Base-by-base conservation (phyloP, 2,797 vertebrate genomes). In the Chloroceryle amazona region DNA sequence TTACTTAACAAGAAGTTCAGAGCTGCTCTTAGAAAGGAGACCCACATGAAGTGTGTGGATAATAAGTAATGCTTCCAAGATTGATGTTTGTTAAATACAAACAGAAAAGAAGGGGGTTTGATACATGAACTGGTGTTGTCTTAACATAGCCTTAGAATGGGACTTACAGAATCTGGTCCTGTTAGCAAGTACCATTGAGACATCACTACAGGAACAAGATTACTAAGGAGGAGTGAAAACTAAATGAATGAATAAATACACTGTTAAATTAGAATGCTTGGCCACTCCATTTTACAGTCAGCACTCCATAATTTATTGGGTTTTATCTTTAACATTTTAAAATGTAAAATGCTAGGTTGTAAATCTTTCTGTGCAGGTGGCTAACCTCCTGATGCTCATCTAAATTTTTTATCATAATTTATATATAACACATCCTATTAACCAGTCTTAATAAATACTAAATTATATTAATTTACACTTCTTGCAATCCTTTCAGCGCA, bases 291-390 rank as follows among this genome's bases (percentile, higher is more conserved):
- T 51, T 73, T 61, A 13, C 33, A 26, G 11, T 51, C 91, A 71
- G 12, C 13, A 95, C 25, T 46, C 41, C 26, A 37, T 5, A 62
- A 10, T 20, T 1, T 35, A 23, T 5, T 52, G 6, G 1, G 0
- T 10, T 94, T 86, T 67, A 16, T 57, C 31, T 71, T 20, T 65
- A 31, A 42, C 73, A 54, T 17, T 66, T 81, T 26, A 12, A 68
- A 54, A 29, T 18, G 3, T n/a, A 51, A 60, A 20, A 35, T 33
- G 37, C 1, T 4, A 35, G 14, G 18, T 22, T 22, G 66, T n/a
- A 60, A 55, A 57, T 70, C 26, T 79, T 86, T 68, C 61, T 81
- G 33, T 13, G 8, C 21, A 76, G 28, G 18, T 76, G 47, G 23
- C 31, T 73, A 55, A 81, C n/a, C 25, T 73, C 31, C 63, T 6